Evolutionary conservation across 2,113 vertebrate genomes (phyloP).

Genomic region (Sinocyclocheilus rhinocerous): DNA sequence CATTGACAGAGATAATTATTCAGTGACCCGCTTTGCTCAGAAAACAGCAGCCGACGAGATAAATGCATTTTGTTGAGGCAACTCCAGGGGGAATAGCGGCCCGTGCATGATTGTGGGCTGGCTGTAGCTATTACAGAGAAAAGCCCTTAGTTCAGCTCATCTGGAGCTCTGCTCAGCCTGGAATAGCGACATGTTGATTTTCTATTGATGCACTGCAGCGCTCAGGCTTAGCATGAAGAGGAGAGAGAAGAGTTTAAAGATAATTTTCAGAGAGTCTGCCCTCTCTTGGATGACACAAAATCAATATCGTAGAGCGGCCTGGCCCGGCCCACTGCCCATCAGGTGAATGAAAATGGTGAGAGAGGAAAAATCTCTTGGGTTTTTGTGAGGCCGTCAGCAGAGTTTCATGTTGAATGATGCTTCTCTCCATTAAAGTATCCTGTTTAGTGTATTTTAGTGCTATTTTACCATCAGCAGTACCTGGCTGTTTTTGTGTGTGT

Average conservation of each 20-base stretch:
- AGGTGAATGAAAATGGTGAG: constrained; percentile 44
- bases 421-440: background rate
- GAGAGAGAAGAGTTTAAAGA: constrained; percentile 33
- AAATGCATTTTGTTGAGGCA: constrained; percentile 28
- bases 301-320: constrained; percentile 39
- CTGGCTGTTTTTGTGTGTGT: background rate
- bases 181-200: constrained; percentile 48
- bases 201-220: constrained; percentile 29
- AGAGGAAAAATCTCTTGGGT: background rate
- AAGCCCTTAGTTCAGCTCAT: constrained; percentile 38
- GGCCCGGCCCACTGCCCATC: constrained; percentile 30
- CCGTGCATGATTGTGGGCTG: background rate
- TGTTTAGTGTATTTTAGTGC: background rate
- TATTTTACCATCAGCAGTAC: background rate
- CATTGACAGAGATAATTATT: constrained; percentile 46
- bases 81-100: background rate
- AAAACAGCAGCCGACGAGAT: constrained; percentile 26
- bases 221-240: constrained; percentile 6
- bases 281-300: constrained; percentile 45
- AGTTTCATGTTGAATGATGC: constrained; percentile 35
- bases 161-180: background rate
- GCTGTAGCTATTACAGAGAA: constrained; percentile 36
- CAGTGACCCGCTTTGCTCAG: constrained; percentile 33
- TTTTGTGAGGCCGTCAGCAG: constrained; percentile 39
- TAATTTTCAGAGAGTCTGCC: constrained; percentile 42